Evolutionary conservation across 2,113 vertebrate species (phyloP), one percentile per base, ranked within the genome.

Genomic region (Muntiacus muntjak): DNA sequence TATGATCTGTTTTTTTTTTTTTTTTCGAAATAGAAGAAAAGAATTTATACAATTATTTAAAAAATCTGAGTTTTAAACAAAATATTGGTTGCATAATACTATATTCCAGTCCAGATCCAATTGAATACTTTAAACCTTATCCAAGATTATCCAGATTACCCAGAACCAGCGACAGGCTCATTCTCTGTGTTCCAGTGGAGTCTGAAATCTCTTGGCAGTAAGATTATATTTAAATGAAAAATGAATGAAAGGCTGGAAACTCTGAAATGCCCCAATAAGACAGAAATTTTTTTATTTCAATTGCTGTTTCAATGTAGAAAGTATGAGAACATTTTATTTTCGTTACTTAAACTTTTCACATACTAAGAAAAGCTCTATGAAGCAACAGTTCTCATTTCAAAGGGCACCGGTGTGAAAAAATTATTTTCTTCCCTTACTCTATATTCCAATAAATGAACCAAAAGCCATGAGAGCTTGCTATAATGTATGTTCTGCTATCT

Each of bases 211-310:
- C 82, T 95, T 94, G 97, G 96, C 93, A 96, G 15, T 30, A 62
- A 87, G 10, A 54, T 36, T 28, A 74, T 55, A 60, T 93, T 94
- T 78, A 87, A 95, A 91, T 19, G 36, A 43, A 76, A 76, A 23
- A 26, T 71, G 54, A 97, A 97, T 95, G 85, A 97, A 95, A 97
- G 82, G 52, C 91, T 93, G 43, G 81, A 83, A 76, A 57, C 87
- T 95, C 90, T 89, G 79, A 96, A 96, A 96, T 79, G 83, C 81
- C 89, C 87, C 43, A 40, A 79, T 71, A 87, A 89, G 94, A 92
- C 64, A 92, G 79, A 97, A 78, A 90, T 97, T 96, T 97, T 97
- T 96, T 97, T 97, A 97, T 97, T 95, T 98, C 94, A 94, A 95
- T 97, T 94, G 95, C 97, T 94, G 64, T 96, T 89, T 93, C 95